Evolutionary conservation across 2,888 invertebrate genomes (phyloP).

Genomic region (Tenthredo mesomela): DNA sequence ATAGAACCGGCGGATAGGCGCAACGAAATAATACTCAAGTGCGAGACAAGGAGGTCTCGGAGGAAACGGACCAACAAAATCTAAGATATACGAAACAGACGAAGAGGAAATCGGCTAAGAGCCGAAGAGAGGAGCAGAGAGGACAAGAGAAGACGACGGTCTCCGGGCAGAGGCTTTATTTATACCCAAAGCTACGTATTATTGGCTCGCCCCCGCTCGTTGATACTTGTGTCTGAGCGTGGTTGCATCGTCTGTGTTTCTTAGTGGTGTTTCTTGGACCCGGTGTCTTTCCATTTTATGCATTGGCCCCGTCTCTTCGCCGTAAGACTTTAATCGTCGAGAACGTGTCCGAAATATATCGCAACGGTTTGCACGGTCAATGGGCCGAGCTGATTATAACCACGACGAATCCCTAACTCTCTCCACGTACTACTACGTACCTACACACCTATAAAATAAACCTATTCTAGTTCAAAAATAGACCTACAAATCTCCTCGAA

Average conservation of each 20-base stretch:
- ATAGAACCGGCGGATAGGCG: conserved; percentile 41
- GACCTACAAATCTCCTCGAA: conserved; percentile 21
- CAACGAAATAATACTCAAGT: conserved; percentile 52
- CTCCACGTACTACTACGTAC: background rate
- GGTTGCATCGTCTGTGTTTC: background rate
- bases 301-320: conserved; percentile 25
- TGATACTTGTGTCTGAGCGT: conserved; percentile 5
- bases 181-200: conserved; percentile 76
- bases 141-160: conserved; percentile 59
- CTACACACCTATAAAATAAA: background rate
- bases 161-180: conserved; percentile 74
- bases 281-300: conserved; percentile 39
- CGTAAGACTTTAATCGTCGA: conserved; percentile 41
- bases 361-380: conserved; percentile 43
- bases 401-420: conserved; percentile 14
- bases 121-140: conserved; percentile 53
- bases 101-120: conserved; percentile 51
- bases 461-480: conserved; percentile 27
- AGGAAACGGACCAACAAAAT: conserved; percentile 32
- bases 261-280: conserved; percentile 33
- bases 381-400: conserved; percentile 42
- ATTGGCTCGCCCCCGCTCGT: conserved; percentile 75
- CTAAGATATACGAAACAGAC: conserved; percentile 38
- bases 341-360: conserved; percentile 48
- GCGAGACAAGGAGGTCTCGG: conserved; percentile 29